Evolutionary conservation across 2,797 vertebrate species (phyloP).

Genomic region (Mus spretus): DNA sequence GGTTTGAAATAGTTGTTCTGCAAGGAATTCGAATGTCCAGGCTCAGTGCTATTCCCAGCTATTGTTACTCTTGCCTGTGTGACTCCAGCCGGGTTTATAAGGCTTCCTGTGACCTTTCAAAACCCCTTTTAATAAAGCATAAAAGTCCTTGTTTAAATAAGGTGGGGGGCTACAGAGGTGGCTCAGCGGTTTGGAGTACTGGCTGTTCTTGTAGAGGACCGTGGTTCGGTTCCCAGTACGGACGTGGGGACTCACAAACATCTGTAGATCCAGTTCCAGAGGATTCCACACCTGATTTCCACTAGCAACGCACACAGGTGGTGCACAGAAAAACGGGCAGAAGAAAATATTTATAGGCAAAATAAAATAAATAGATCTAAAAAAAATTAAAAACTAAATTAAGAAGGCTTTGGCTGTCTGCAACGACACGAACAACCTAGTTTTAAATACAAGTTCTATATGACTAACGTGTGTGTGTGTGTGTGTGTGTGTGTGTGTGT

Average conservation of each 20-base stretch:
- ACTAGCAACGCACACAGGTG: not conserved
- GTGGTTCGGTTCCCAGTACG: not conserved
- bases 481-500: not conserved
- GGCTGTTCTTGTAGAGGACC: not conserved
- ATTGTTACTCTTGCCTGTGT: not conserved
- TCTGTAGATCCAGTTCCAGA: not conserved
- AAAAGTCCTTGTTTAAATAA: not conserved
- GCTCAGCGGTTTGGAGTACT: not conserved
- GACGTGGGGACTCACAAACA: not conserved
- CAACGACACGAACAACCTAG: not conserved
- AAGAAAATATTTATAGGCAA: not conserved
- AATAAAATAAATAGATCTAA: not conserved
- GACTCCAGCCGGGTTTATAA: not conserved
- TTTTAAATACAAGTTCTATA: not conserved
- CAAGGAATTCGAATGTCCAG: not conserved
- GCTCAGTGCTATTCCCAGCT: not conserved
- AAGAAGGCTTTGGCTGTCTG: not conserved
- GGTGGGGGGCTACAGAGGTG: not conserved
- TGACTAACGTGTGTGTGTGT: not conserved
- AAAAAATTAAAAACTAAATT: not conserved
- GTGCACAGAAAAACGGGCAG: not conserved
- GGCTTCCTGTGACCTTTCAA: not conserved
- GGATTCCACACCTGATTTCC: not conserved
- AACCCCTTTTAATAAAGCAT: not conserved
- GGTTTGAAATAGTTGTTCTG: not conserved